A percentile compares a stretch with the other conserved stretches of the same genome.
These are phyloP conservation scores for Neoscelio sp. DNA, from an alignment of 2,888 invertebrate genomes.

Conservation along the genomic window DNA sequence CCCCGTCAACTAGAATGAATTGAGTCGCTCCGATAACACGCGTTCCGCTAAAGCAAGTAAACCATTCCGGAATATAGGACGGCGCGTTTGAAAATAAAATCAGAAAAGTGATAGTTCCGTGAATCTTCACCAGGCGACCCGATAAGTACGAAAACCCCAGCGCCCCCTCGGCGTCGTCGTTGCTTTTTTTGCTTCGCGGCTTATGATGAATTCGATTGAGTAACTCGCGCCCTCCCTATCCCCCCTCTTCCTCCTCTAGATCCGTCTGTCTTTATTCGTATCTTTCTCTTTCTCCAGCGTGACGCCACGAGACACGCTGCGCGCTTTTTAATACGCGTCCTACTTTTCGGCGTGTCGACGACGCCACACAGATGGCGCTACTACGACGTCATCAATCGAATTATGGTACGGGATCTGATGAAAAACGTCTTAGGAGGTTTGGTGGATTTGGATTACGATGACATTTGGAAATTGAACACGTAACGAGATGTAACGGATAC, in stretches of 20 bases:
- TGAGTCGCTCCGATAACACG: slow-evolving; percentile 12
- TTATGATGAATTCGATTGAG: slow-evolving; percentile 83
- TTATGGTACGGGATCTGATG: no score
- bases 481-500: no score
- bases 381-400: slow-evolving; percentile 56
- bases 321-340: slow-evolving; percentile 83
- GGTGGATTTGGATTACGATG: no score
- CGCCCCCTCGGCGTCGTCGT: slow-evolving; percentile 8
- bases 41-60: slow-evolving; percentile 26
- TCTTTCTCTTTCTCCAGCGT: slow-evolving; percentile 67
- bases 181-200: slow-evolving; percentile 74
- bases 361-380: slow-evolving; percentile 72
- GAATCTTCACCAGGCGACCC: no score
- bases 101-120: no score
- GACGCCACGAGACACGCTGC: slow-evolving; percentile 80
- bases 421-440: no score
- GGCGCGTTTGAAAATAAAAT: slow-evolving; percentile 42
- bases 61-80: slow-evolving; percentile 4
- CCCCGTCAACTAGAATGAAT: slow-evolving; percentile 25
- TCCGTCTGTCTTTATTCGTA: slow-evolving; percentile 11
- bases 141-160: slow-evolving; percentile 45
- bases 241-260: slow-evolving; percentile 3
- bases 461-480: no score
- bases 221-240: slow-evolving; percentile 70
- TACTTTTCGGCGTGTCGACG: slow-evolving; percentile 81